Evolutionary conservation across 30 jellyfish, hydroid and myxozoan genomes (phyloP).

Genomic region (Aurelia sp.): DNA sequence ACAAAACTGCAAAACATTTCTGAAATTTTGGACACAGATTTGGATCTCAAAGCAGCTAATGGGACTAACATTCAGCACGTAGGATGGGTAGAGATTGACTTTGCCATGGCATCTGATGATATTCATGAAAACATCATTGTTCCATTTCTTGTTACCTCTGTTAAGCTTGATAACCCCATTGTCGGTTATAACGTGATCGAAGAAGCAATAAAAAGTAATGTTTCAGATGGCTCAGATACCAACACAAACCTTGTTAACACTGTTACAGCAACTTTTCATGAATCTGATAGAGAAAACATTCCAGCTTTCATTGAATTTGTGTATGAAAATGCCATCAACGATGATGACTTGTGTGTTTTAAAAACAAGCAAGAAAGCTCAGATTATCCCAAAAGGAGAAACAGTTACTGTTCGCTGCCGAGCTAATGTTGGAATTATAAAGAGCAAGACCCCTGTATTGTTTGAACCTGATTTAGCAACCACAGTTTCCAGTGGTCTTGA

Average conservation of each 20-base stretch:
- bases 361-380: conserved; percentile 23
- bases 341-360: conserved; percentile 33
- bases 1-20: conserved; percentile 27
- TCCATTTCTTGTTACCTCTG: no score
- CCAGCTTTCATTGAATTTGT: conserved; percentile 33
- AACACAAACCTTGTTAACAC: background rate
- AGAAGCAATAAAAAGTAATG: no score
- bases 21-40: conserved; percentile 8
- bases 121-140: no score
- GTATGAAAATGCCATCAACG: conserved; percentile 21
- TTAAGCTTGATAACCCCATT: background rate
- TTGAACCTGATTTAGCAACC: background rate
- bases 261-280: conserved; percentile 15
- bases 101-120: no score
- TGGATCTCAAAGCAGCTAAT: conserved; percentile 35
- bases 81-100: background rate
- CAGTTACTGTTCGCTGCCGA: conserved; percentile 6
- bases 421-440: background rate
- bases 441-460: conserved; percentile 4
- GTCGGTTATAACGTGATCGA: background rate
- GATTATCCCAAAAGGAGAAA: conserved; percentile 16
- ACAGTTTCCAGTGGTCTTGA: background rate
- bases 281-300: conserved; percentile 1
- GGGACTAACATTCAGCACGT: conserved; percentile 36
- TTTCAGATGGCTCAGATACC: background rate